Evolutionary conservation across 2,113 vertebrate species (phyloP).

Genomic region (Dasyurus viverrinus): DNA sequence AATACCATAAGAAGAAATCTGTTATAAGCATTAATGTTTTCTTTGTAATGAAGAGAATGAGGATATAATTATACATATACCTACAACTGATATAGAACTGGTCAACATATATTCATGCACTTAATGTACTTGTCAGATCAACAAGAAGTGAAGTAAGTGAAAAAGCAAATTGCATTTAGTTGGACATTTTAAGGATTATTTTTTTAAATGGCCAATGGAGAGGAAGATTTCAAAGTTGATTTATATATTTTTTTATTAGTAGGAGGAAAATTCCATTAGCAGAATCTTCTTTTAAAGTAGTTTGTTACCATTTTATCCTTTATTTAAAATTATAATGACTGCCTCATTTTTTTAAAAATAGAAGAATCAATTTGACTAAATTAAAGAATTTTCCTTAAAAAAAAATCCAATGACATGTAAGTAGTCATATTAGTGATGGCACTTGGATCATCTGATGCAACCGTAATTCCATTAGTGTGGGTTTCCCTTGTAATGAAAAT

Average conservation of each 20-base stretch:
- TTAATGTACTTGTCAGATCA: background rate
- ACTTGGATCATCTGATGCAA: background rate
- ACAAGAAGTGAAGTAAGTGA: background rate
- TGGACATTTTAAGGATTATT: background rate
- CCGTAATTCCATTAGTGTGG: background rate
- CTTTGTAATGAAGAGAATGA: background rate
- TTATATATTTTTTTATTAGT: background rate
- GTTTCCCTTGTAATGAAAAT: background rate
- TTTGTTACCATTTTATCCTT: background rate
- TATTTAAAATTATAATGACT: background rate
- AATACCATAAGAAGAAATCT: constrained; percentile 9
- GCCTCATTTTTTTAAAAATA: background rate
- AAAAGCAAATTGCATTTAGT: background rate
- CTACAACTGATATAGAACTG: background rate
- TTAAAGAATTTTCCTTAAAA: background rate
- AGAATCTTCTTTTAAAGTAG: background rate
- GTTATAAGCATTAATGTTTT: background rate
- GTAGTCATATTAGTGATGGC: background rate
- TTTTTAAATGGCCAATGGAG: background rate
- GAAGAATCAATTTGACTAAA: background rate
- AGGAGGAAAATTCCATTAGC: background rate
- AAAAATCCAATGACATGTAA: background rate
- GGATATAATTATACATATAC: background rate
- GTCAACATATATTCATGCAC: background rate
- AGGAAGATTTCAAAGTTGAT: background rate